Evolutionary conservation across 2,797 vertebrate genomes (phyloP).

Genomic region (Hephaestus fuliginosus): DNA sequence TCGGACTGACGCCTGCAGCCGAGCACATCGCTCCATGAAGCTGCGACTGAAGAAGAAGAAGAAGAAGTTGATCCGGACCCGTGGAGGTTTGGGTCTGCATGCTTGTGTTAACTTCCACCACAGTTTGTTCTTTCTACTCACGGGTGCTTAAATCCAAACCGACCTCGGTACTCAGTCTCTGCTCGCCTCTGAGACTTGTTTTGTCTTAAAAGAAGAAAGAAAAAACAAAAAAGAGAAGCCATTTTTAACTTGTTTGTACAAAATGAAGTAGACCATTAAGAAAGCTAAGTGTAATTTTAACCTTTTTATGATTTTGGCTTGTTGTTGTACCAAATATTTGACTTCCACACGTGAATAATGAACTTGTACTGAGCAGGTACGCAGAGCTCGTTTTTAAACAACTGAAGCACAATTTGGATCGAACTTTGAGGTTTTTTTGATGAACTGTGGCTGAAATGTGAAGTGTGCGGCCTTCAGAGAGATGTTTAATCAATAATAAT

Average conservation of each 20-base stretch:
- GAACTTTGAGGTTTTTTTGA: conserved; percentile 28
- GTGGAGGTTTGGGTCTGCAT: conserved; percentile 44
- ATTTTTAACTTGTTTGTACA: conserved; percentile 76
- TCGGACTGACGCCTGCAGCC: conserved; percentile 17
- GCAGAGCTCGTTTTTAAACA: conserved; percentile 27
- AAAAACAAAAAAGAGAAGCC: conserved; percentile 56
- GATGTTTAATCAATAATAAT: conserved; percentile 21
- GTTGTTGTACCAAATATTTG: conserved; percentile 75
- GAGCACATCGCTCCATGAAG: not conserved
- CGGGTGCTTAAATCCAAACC: conserved; percentile 77
- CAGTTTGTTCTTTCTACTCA: conserved; percentile 59
- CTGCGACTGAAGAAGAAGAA: conserved; percentile 6
- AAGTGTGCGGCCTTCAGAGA: conserved; percentile 15
- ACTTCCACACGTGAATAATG: conserved; percentile 44
- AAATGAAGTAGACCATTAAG: conserved; percentile 53
- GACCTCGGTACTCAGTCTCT: conserved; percentile 74
- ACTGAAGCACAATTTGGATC: conserved; percentile 66
- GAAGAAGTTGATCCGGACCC: not conserved
- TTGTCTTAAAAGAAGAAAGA: conserved; percentile 50
- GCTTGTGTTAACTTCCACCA: conserved; percentile 48
- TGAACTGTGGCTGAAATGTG: conserved; percentile 35
- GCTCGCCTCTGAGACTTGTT: conserved; percentile 43
- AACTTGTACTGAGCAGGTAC: conserved; percentile 49
- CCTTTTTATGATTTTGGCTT: conserved; percentile 55
- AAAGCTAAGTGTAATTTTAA: conserved; percentile 54